Evolutionary conservation across 2,888 invertebrate species (phyloP), one percentile per base, ranked within the genome.

Genomic region (Meganola albula): DNA sequence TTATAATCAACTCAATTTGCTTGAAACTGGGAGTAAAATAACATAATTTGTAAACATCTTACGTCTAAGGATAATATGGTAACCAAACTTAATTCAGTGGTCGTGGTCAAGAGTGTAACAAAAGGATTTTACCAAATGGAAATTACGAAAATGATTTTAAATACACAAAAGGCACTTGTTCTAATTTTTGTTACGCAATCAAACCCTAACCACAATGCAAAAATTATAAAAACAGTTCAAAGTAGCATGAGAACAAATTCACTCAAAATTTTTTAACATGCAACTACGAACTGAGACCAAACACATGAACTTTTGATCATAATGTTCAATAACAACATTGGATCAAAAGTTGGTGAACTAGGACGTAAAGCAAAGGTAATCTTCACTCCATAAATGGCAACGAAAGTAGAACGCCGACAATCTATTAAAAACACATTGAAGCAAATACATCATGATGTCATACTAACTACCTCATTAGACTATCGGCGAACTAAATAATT

Each of bases 101-200:
- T 57, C 60, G 64, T 67, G 74, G 63, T 77, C 74, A 77, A 78
- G 80, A 77, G 69, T 72, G 63, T 76, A 79, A 80, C 75, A 38
- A 44, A 30, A 37, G 27, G 6, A 24, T 16, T 16, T 16, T 16
- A 16, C 16, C 4, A 5, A 5, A 5, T 16, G 6, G 6, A 16
- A 16, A 16, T 16, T n/a, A n/a, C n/a, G n/a, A n/a, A n/a, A n/a
- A n/a, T n/a, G n/a, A 18, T 28, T 24, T 18, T 11, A 1, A 10
- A 13, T n/a, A 6, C 16, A 16, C 16, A 16, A 5, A 16, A 4
- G 4, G 6, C 6, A 16, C 6, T 16, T 5, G 6, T 16, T 16
- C 4, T 6, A 5, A n/a, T 3, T 20, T 14, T 21, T 34, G 68
- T 75, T 75, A 74, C 44, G 69, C 71, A 65, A 52, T 76, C 70